Percentiles rank a stretch among this genome's conserved stretches.
Conservation (phyloP, 1,140 invertebrate genomes). For the Drosophila orena region DNA sequence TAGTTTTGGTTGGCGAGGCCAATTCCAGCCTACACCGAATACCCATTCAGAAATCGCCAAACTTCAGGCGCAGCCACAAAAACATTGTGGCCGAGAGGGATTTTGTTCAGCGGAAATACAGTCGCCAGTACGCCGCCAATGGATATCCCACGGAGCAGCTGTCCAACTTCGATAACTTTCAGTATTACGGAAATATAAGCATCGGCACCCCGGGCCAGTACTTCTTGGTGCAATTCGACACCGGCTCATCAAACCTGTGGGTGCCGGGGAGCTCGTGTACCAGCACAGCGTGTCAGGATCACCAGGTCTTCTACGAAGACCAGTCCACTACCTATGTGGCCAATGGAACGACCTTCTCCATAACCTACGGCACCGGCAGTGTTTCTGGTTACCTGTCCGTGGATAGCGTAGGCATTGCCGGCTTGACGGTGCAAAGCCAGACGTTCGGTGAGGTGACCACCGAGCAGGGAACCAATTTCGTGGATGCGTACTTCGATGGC, state of each 20-base stretch:
- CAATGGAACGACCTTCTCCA: slow-evolving; percentile 96
- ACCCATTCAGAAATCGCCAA: slow-evolving; percentile 7
- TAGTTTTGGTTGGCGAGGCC: slow-evolving; percentile 4
- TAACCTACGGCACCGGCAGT: slow-evolving; percentile 97
- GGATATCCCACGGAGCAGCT: slow-evolving; percentile 18
- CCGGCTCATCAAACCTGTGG: slow-evolving; percentile 99
- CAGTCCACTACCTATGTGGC: slow-evolving; percentile 92
- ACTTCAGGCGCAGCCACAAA: slow-evolving; percentile 13
- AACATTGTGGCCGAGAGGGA: slow-evolving; percentile 3
- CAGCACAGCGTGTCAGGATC: slow-evolving; percentile 92
- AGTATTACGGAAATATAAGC: slow-evolving; percentile 97
- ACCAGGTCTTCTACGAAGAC: slow-evolving; percentile 94
- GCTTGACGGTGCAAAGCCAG: slow-evolving; percentile 90
- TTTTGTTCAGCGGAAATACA: slow-evolving; percentile 20
- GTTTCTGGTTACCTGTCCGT: slow-evolving; percentile 97
- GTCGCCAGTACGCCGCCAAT: not conserved
- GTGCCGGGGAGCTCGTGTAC: slow-evolving; percentile 96
- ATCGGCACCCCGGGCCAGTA: slow-evolving; percentile 97
- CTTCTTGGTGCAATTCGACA: slow-evolving; percentile 99
- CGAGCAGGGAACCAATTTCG: slow-evolving; percentile 95
- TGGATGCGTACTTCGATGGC: slow-evolving; percentile 98
- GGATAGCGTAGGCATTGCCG: slow-evolving; percentile 91
- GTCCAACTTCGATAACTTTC: slow-evolving; percentile 86
- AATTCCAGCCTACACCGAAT: slow-evolving; percentile 12
- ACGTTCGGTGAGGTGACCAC: slow-evolving; percentile 99